Evolutionary conservation across 2,113 vertebrate species (phyloP), one percentile per base, ranked within the genome.

Genomic region (Taurulus bubalis): DNA sequence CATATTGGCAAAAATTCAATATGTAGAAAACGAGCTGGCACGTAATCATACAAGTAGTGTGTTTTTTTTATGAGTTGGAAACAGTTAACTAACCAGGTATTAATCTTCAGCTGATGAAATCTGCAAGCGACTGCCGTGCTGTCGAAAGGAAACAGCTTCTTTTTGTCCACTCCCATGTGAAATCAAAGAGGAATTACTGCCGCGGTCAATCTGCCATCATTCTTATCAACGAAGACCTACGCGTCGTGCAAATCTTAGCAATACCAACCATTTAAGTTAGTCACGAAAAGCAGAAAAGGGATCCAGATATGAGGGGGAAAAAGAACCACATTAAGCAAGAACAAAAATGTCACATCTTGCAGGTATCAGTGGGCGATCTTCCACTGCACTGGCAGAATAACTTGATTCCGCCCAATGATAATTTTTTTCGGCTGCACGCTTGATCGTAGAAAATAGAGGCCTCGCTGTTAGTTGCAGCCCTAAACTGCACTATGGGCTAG

Each of bases 331-430:
- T 7, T 56, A 2, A 56, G 71, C 24, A 26, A 28, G 34, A 64
- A 56, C 36, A 66, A 26, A 42, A 36, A 49, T 5, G 66, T 76
- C 80, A 64, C 26, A 66, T 16, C n/a, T 38, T 40, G 16, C 67
- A 82, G 62, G 14, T 56, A 32, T 73, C 70, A 16, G 38, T 59
- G 40, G 51, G 66, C 49, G 28, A 67, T 45, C 56, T 36, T n/a
- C 71, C 30, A 22, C 60, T 26, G 30, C 62, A 47, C 20, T 28
- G 32, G 49, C 77, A 26, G 14, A 26, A 56, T 20, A 26, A 28
- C 28, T 49, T 22, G 38, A 45, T 15, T 20, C 36, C 16, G 56
- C 6, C 20, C 15, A 4, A 7, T 49, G 71, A 36, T 15, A 24
- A 53, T 22, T 18, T 45, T 45, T 20, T 36, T 22, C n/a, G 18